Conservation (phyloP, 1,140 invertebrate genomes). For the Lordiphosa collinella region DNA sequence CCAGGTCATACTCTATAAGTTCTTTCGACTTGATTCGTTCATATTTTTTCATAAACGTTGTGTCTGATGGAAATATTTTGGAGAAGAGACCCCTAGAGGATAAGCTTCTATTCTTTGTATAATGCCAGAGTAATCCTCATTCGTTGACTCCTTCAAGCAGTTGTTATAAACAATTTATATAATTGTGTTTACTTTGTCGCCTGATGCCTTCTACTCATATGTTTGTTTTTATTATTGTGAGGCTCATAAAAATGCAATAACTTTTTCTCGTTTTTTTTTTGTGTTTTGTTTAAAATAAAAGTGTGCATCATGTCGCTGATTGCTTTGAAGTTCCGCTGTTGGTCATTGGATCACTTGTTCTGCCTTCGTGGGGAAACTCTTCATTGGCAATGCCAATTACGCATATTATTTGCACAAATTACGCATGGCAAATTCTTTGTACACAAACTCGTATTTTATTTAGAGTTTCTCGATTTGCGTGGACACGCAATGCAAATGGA, state of each 20-base stretch:
- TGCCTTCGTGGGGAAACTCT: neutral
- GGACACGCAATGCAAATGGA: constrained; percentile 48
- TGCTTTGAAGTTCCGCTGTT: constrained; percentile 56
- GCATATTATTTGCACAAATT: constrained; percentile 77
- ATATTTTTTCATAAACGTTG: too few species aligned
- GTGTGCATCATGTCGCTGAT: constrained; percentile 35
- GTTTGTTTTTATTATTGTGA: constrained; percentile 52
- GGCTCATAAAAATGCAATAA: constrained; percentile 41
- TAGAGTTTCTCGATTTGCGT: constrained; percentile 54
- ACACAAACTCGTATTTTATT: constrained; percentile 27
- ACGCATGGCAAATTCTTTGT: constrained; percentile 71
- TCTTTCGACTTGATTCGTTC: too few species aligned
- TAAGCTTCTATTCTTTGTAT: too few species aligned
- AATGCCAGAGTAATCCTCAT: constrained; percentile 14
- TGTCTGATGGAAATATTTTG: too few species aligned
- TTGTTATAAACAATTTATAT: constrained; percentile 27
- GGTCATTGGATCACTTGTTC: neutral
- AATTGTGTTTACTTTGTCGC: constrained; percentile 70
- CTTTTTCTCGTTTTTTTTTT: constrained; percentile 32
- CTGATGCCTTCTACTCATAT: constrained; percentile 47
- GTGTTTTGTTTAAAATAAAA: constrained; percentile 47
- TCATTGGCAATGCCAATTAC: constrained; percentile 43
- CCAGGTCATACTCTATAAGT: neutral
- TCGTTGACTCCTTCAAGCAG: neutral
- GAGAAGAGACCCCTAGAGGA: too few species aligned